These are phyloP conservation scores for Sebastes reedi DNA, from an alignment of 2,797 vertebrate genomes.

Conservation along the genomic window DNA sequence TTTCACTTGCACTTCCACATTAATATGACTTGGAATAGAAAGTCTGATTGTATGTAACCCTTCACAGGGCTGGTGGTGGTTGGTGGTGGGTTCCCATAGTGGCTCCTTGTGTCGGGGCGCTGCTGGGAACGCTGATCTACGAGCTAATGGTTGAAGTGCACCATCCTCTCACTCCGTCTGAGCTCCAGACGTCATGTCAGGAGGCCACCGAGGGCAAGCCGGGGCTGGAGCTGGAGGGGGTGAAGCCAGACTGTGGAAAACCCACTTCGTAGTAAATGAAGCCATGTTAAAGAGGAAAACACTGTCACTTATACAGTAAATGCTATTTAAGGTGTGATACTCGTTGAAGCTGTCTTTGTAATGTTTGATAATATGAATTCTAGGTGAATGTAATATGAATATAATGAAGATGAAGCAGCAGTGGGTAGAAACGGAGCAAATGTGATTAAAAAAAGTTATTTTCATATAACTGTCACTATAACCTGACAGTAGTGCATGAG, in stretches of 20 bases:
- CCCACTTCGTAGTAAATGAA: neutral
- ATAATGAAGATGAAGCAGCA: too few relatives aligned
- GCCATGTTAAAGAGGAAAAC: neutral
- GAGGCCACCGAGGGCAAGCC: constrained; percentile 19
- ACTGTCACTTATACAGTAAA: neutral
- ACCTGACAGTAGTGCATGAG: too few relatives aligned
- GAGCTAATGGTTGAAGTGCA: constrained; percentile 84
- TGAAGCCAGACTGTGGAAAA: constrained; percentile 24
- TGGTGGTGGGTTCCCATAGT: constrained; percentile 95
- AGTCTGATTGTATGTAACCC: neutral
- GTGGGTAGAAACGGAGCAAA: too few relatives aligned
- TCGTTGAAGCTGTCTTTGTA: neutral
- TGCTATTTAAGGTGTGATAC: neutral
- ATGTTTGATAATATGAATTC: neutral
- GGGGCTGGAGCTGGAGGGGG: constrained; percentile 53
- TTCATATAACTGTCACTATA: too few relatives aligned
- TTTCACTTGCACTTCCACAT: neutral
- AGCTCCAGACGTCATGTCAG: constrained; percentile 22
- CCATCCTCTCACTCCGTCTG: constrained; percentile 50
- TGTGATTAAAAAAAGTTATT: too few relatives aligned
- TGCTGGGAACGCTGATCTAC: constrained; percentile 86
- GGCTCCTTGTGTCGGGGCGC: constrained; percentile 84
- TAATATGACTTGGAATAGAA: neutral
- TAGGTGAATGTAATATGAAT: neutral
- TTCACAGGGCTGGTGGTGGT: constrained; percentile 79